Conservation (phyloP, 1,140 invertebrate genomes). For the Batillaria attramentaria region DNA sequence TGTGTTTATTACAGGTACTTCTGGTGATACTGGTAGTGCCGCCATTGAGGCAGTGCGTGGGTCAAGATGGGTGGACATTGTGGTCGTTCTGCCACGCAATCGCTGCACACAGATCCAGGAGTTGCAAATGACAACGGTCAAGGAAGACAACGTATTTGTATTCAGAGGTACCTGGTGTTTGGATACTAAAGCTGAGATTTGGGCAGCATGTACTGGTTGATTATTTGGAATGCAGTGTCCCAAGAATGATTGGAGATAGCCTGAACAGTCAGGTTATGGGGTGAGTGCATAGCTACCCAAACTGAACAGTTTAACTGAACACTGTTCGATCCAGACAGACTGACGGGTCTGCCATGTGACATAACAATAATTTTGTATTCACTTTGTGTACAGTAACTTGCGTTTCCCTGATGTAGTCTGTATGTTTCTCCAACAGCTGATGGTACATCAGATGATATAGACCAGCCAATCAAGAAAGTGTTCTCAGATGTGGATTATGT, state of each 20-base stretch:
- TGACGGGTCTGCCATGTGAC: too few species aligned
- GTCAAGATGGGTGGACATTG: conserved; percentile 69
- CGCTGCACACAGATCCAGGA: conserved; percentile 72
- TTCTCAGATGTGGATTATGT: conserved; percentile 68
- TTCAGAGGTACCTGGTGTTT: conserved; percentile 61
- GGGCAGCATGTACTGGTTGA: too few species aligned
- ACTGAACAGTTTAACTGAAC: too few species aligned
- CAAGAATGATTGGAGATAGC: too few species aligned
- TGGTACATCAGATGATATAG: conserved; percentile 73
- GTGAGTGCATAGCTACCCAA: too few species aligned
- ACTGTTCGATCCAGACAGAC: too few species aligned
- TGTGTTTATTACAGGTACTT: conserved; percentile 68
- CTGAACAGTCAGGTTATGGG: too few species aligned
- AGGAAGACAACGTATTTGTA: conserved; percentile 73
- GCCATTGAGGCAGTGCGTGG: conserved; percentile 73
- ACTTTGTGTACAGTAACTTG: too few species aligned
- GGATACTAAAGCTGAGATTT: too few species aligned
- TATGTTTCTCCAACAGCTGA: conserved; percentile 65
- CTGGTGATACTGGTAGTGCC: conserved; percentile 75
- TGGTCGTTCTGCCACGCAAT: conserved; percentile 73
- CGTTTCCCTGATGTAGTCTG: too few species aligned
- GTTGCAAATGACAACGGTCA: conserved; percentile 73
- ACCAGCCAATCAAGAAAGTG: conserved; percentile 70
- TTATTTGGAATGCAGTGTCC: too few species aligned
- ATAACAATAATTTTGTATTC: too few species aligned